Conservation (phyloP, 2,888 invertebrate genomes). For the Eilema caniola region DNA sequence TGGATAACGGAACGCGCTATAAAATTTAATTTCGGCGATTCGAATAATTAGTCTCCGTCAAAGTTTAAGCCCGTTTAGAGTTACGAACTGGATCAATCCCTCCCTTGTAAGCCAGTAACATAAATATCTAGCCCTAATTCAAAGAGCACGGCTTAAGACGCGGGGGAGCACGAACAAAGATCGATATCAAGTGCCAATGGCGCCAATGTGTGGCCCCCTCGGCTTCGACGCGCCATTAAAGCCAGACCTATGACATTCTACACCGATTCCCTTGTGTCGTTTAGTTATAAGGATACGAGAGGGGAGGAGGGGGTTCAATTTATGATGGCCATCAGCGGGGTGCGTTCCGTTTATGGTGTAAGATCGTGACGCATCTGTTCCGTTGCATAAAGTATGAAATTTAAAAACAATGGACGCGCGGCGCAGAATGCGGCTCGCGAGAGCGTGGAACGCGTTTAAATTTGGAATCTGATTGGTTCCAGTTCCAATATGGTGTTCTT, state of each 20-base stretch:
- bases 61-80: slow-evolving; percentile 58
- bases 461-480: slow-evolving; percentile 41
- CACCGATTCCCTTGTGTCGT: slow-evolving; percentile 61
- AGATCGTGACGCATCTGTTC: slow-evolving; percentile 83
- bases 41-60: slow-evolving; percentile 59
- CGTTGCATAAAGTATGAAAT: slow-evolving; percentile 79
- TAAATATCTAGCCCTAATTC: slow-evolving; percentile 81
- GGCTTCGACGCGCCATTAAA: slow-evolving; percentile 65
- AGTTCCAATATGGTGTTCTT: slow-evolving; percentile 29
- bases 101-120: slow-evolving; percentile 70
- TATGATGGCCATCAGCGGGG: slow-evolving; percentile 67
- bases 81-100: slow-evolving; percentile 59
- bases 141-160: slow-evolving; percentile 71
- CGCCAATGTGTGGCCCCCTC: slow-evolving; percentile 79
- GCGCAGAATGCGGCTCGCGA: slow-evolving; percentile 29
- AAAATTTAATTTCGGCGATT: slow-evolving; percentile 54
- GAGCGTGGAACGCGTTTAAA: slow-evolving; percentile 44
- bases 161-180: slow-evolving; percentile 80
- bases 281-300: slow-evolving; percentile 59
- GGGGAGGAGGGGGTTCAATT: slow-evolving; percentile 62
- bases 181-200: slow-evolving; percentile 83
- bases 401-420: slow-evolving; percentile 67
- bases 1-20: slow-evolving; percentile 31
- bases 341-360: slow-evolving; percentile 77
- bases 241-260: slow-evolving; percentile 69